These are phyloP conservation scores for Trypoxylus dichotomus DNA, from an alignment of 1,140 invertebrate species.

Conservation along the genomic window DNA sequence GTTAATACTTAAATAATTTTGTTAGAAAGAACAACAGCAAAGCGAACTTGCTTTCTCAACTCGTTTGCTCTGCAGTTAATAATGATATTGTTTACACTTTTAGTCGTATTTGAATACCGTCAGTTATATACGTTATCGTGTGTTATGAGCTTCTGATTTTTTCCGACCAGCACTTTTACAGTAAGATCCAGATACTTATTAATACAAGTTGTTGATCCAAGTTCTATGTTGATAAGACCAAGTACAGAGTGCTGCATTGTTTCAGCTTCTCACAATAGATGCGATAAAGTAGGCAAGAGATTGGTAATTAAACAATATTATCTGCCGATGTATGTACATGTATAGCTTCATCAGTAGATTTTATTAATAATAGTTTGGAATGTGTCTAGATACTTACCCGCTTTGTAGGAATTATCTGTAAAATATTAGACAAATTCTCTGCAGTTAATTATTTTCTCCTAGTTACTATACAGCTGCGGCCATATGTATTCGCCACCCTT, in stretches of 20 bases:
- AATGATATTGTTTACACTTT: neutral
- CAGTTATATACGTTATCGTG: neutral
- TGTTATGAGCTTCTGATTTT: conserved; percentile 1
- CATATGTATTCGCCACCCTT: too few species aligned
- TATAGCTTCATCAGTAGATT: neutral
- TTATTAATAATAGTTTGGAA: neutral
- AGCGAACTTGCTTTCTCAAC: too few species aligned
- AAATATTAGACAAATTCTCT: too few species aligned
- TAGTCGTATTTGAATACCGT: neutral
- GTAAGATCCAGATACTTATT: neutral
- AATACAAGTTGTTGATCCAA: neutral
- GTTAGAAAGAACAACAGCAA: too few species aligned
- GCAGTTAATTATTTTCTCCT: too few species aligned
- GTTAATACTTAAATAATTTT: too few species aligned
- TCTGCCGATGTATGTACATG: neutral
- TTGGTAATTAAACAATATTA: conserved; percentile 2
- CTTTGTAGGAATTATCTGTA: too few species aligned
- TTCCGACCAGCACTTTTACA: neutral
- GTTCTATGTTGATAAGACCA: neutral
- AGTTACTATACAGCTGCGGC: too few species aligned
- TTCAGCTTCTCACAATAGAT: conserved; percentile 2
- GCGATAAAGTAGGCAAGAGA: neutral
- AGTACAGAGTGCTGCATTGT: neutral
- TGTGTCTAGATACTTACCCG: neutral
- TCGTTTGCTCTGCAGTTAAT: neutral